Evolutionary conservation across 2,113 vertebrate genomes (phyloP), one percentile per base, ranked within the genome.

Genomic region (Raja brachyura): DNA sequence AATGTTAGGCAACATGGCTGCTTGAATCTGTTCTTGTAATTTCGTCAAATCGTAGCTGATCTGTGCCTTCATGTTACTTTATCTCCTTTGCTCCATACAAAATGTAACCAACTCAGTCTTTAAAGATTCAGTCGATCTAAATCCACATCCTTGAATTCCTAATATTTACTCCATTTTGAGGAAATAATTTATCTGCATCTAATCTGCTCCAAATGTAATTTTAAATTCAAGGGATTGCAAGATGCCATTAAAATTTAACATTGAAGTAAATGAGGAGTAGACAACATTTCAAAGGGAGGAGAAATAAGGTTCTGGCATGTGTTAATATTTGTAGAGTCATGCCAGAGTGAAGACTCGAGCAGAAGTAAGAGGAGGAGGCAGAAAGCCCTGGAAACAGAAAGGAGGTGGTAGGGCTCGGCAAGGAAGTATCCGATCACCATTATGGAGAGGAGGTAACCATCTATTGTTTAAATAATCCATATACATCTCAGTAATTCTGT

Each of bases 371-470:
- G 98, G 98, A 0, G 98, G 98, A 7, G 98, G 98, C 79, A 95
- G 88, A 93, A 99, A 99, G 75, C 98, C 98, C 0, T 98, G 98
- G 98, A 83, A 5, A 0, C 98, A 98, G 95, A 99, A 99, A 79
- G 97, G 97, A 78, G 94, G 94, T 0, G 98, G 98, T 0, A 95
- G 96, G 0, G 96, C 98, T 13, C 97, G 98, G 0, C 97, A 98
- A 0, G 96, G 98, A 93, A 98, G 98, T 95, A 98, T 98, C 95
- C 96, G 98, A 1, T 98, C 98, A 0, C 98, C 98, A 0, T 0
- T 98, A 0, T 99, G 98, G 98, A 96, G 95, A 93, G 98, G 98
- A 95, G 98, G 98, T 98, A 79, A 94, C 25, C 59, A 31, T 88
- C 66, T 73, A 13, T 25, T 92, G 33, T 28, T 63, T 18, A 18